These are phyloP conservation scores for Melanotaenia duboulayi DNA, from an alignment of 2,113 vertebrate genomes.

Conservation along the genomic window DNA sequence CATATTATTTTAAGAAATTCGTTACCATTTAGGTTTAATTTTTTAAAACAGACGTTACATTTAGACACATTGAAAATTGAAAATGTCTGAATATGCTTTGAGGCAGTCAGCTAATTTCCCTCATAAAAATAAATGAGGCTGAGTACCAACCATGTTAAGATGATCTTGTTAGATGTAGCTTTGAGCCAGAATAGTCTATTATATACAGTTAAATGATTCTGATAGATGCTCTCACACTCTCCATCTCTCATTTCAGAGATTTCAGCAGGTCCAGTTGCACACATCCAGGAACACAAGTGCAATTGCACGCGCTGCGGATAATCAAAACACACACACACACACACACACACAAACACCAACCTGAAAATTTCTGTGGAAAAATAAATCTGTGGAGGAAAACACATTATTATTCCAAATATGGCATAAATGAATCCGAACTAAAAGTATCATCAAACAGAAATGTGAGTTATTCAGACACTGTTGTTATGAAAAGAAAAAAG, in stretches of 20 bases:
- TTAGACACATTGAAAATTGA: background rate
- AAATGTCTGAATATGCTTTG: constrained; percentile 32
- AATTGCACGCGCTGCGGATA: background rate
- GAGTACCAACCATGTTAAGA: constrained; percentile 50
- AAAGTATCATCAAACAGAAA: constrained; percentile 23
- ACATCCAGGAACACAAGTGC: no score
- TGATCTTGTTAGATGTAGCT: constrained; percentile 32
- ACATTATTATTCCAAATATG: constrained; percentile 44
- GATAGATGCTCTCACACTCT: constrained; percentile 52
- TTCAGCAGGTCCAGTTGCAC: background rate
- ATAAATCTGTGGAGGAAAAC: background rate
- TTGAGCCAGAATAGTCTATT: constrained; percentile 38
- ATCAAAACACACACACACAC: constrained; percentile 4
- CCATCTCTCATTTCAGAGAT: constrained; percentile 32
- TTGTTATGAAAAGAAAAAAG: no score
- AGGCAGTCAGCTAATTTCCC: constrained; percentile 30
- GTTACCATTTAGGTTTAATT: constrained; percentile 18
- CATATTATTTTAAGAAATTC: constrained; percentile 7
- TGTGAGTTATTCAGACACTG: background rate
- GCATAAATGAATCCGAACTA: constrained; percentile 30
- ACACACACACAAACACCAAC: constrained; percentile 9
- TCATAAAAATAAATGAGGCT: constrained; percentile 54
- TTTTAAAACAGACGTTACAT: constrained; percentile 29
- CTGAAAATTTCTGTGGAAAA: constrained; percentile 22
- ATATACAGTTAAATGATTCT: constrained; percentile 45